These are phyloP conservation scores for Champsocephalus esox DNA, from an alignment of 2,797 vertebrate genomes.

Conservation along the genomic window DNA sequence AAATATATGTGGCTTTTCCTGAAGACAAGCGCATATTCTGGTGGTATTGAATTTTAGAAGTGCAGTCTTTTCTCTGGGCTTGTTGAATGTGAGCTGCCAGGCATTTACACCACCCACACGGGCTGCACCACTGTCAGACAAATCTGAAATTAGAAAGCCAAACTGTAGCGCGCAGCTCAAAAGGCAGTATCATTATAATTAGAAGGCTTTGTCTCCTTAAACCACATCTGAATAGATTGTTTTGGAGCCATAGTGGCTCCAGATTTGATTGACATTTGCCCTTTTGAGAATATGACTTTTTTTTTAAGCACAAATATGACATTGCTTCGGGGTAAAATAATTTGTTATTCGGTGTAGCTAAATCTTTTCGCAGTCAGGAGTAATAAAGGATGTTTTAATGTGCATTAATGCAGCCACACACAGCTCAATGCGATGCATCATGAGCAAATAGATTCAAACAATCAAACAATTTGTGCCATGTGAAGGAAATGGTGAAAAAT, in stretches of 20 bases:
- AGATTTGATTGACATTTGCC: slow-evolving; percentile 38
- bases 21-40: slow-evolving; percentile 20
- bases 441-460: slow-evolving; percentile 36
- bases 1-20: slow-evolving; percentile 3
- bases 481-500: slow-evolving; percentile 21
- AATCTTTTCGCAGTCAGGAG: slow-evolving; percentile 18
- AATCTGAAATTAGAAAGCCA: slow-evolving; percentile 61
- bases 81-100: slow-evolving; percentile 54
- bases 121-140: slow-evolving; percentile 60
- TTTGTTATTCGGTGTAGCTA: slow-evolving; percentile 13
- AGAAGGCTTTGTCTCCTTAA: slow-evolving; percentile 45
- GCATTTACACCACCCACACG: slow-evolving; percentile 69
- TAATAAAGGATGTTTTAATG: slow-evolving; percentile 33
- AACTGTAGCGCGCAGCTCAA: slow-evolving; percentile 42
- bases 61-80: slow-evolving; percentile 39
- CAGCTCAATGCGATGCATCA: slow-evolving; percentile 21
- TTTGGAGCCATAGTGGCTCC: slow-evolving; percentile 3
- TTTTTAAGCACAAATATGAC: slow-evolving; percentile 37
- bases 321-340: slow-evolving; percentile 27
- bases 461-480: slow-evolving; percentile 22
- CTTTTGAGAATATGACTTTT: slow-evolving; percentile 37
- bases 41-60: slow-evolving; percentile 18
- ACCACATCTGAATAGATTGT: slow-evolving; percentile 29
- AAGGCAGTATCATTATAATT: slow-evolving; percentile 59
- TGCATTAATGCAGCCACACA: slow-evolving; percentile 25